Conservation (phyloP, 1,140 invertebrate genomes). For the Cydia strobilella region DNA sequence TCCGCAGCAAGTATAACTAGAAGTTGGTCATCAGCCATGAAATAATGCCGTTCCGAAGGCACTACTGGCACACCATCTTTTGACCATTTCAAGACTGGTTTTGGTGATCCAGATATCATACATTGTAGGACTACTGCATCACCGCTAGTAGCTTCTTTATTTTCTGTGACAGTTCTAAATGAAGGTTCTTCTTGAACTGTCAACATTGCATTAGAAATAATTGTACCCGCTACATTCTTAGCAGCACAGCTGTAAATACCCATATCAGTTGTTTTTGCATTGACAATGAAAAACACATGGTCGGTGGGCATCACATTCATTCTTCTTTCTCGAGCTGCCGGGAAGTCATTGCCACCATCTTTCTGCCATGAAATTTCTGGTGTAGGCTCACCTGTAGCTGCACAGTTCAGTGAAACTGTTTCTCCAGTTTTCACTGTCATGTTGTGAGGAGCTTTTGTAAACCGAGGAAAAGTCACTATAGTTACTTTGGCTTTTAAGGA, state of each 20-base stretch:
- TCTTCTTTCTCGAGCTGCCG: conserved; percentile 94
- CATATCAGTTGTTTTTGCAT: conserved; percentile 92
- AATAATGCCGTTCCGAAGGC: conserved; percentile 88
- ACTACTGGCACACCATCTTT: conserved; percentile 90
- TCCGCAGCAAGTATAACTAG: conserved; percentile 92
- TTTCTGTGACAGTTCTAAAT: conserved; percentile 91
- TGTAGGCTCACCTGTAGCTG: conserved; percentile 91
- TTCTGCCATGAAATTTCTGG: conserved; percentile 96
- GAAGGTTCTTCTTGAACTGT: conserved; percentile 92
- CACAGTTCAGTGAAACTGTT: conserved; percentile 94
- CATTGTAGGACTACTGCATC: conserved; percentile 93
- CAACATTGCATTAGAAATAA: conserved; percentile 93
- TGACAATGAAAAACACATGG: conserved; percentile 95
- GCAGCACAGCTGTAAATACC: conserved; percentile 97
- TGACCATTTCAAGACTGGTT: conserved; percentile 92
- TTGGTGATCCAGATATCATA: conserved; percentile 91
- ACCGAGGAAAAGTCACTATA: conserved; percentile 93
- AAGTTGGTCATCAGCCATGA: conserved; percentile 92
- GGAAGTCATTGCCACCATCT: conserved; percentile 97
- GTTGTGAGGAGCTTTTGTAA: conserved; percentile 92
- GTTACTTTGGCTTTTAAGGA: conserved; percentile 92
- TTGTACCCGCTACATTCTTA: conserved; percentile 91
- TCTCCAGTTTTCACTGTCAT: conserved; percentile 91
- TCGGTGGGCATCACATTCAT: conserved; percentile 96
- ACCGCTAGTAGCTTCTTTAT: conserved; percentile 89